Conservation (phyloP, 37 sponge, comb jelly and placozoan genomes). For the Beroe ovata region DNA sequence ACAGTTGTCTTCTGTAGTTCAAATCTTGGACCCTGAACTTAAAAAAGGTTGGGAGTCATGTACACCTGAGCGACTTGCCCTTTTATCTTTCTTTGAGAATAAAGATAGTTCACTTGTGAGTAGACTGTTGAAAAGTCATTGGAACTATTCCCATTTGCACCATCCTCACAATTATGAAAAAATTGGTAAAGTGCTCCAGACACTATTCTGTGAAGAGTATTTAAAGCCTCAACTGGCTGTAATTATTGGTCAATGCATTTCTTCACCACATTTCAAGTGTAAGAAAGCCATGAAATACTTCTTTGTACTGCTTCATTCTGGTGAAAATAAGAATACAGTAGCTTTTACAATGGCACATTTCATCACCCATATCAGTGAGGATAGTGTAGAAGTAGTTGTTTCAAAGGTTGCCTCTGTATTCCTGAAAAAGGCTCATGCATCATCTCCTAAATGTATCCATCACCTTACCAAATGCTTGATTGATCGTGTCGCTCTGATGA, state of each 20-base stretch:
- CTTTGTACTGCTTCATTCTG: slow-evolving; percentile 11
- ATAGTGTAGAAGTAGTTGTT: neutral
- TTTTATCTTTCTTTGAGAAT: slow-evolving; percentile 29
- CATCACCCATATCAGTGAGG: neutral
- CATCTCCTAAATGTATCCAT: neutral
- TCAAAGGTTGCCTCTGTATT: neutral
- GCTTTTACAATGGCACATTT: slow-evolving; percentile 40
- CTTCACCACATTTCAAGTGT: slow-evolving; percentile 5
- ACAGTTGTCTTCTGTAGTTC: neutral
- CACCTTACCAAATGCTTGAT: neutral
- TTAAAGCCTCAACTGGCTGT: slow-evolving; percentile 3
- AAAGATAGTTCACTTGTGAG: neutral
- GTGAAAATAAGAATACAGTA: slow-evolving; percentile 60
- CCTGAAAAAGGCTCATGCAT: neutral
- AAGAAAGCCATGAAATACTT: slow-evolving; percentile 41
- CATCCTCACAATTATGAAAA: slow-evolving; percentile 63
- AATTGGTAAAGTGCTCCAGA: neutral
- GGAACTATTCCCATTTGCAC: slow-evolving; percentile 51
- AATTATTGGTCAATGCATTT: neutral
- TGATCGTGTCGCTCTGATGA: neutral
- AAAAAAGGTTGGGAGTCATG: slow-evolving; percentile 28
- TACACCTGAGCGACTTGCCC: slow-evolving; percentile 24
- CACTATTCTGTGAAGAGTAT: neutral
- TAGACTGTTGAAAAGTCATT: slow-evolving; percentile 12
- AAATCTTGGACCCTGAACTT: neutral